Percentiles rank a stretch among this genome's conserved stretches.
phyloP scores from a whole-genome alignment of 2,797 vertebrate genomes.

The Siniperca obscura region DNA sequence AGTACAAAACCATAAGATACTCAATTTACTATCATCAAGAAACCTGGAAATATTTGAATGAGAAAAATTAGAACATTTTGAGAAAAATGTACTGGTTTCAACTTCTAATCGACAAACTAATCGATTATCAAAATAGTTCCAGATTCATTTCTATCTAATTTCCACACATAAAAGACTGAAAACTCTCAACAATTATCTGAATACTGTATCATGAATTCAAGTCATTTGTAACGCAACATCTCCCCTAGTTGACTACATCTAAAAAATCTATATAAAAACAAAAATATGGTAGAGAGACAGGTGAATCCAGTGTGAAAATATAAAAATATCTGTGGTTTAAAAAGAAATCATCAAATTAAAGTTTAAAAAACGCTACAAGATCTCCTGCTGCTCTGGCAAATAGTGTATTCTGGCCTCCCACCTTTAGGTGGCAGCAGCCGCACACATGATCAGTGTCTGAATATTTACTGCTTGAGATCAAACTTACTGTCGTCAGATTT shows the following conservation, averaged over 20 bases:
- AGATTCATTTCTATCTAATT: not conserved
- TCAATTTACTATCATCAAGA: not conserved
- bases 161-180: not conserved
- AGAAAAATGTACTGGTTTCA: too few species aligned
- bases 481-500: constrained; percentile 72
- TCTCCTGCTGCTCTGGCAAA: constrained; percentile 30
- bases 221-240: not conserved
- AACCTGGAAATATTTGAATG: not conserved
- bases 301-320: not conserved
- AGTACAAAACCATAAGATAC: not conserved
- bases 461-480: constrained; percentile 57
- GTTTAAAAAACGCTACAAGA: not conserved
- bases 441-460: constrained; percentile 31
- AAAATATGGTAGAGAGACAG: not conserved
- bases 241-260: not conserved
- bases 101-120: too few species aligned
- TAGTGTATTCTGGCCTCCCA: constrained; percentile 67
- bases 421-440: constrained; percentile 74
- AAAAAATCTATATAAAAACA: not conserved
- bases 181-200: not conserved
- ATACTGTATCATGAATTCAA: not conserved
- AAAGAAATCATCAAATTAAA: not conserved
- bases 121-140: not conserved
- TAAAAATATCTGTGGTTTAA: not conserved
- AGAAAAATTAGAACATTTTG: too few species aligned